Conservation (phyloP, 2,888 invertebrate genomes). For the Metacarcinus magister region DNA sequence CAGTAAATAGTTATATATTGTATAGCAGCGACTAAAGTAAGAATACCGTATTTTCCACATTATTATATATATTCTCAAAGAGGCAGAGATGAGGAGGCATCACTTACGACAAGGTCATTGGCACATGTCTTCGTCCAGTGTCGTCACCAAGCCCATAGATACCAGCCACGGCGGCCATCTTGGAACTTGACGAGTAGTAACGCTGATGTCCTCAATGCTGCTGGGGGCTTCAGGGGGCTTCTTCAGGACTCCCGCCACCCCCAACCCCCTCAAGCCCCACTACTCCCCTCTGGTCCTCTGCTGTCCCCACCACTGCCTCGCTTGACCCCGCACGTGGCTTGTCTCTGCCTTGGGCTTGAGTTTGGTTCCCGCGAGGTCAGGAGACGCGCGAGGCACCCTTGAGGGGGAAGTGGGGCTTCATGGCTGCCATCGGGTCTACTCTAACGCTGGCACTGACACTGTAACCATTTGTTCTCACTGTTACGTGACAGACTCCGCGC, state of each 20-base stretch:
- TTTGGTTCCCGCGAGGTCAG: conserved; percentile 58
- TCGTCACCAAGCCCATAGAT: conserved; percentile 84
- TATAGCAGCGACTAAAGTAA: not conserved
- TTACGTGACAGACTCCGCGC: not conserved
- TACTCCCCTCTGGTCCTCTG: conserved; percentile 50
- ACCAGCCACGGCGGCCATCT: conserved; percentile 84
- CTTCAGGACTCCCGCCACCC: conserved; percentile 57
- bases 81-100: not conserved
- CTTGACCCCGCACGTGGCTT: not conserved
- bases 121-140: conserved; percentile 77
- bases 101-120: conserved; percentile 72
- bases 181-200: conserved; percentile 5
- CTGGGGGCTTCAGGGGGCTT: conserved; percentile 57
- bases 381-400: conserved; percentile 51
- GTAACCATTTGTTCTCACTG: conserved; percentile 34
- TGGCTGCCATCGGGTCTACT: conserved; percentile 46
- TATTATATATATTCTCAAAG: not conserved
- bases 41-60: not conserved
- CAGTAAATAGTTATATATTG: not conserved
- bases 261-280: conserved; percentile 54
- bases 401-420: not conserved
- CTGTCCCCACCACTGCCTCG: conserved; percentile 52
- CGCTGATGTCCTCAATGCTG: conserved; percentile 11
- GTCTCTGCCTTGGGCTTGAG: conserved; percentile 3
- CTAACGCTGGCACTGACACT: conserved; percentile 29